Evolutionary conservation across 2,888 invertebrate species (phyloP).

Genomic region (Laspeyria flexula): DNA sequence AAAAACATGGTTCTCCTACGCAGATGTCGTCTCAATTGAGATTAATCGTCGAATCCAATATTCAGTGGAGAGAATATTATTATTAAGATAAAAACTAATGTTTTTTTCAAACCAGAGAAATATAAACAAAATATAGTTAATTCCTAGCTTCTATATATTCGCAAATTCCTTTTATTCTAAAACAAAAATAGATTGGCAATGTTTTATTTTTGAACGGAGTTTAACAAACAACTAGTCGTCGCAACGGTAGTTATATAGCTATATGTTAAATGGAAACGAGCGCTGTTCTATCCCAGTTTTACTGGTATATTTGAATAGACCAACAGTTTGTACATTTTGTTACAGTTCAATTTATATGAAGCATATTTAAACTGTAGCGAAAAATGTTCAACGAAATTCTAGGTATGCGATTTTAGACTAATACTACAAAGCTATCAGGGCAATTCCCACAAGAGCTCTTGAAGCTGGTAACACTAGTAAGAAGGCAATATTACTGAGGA

Average conservation of each 20-base stretch:
- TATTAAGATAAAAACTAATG: too few species aligned
- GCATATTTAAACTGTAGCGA: not conserved
- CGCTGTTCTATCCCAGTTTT: constrained; percentile 2
- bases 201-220: constrained; percentile 2
- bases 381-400: constrained; percentile 5
- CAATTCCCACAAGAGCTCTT: too few species aligned
- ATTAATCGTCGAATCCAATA: too few species aligned
- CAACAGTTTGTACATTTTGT: constrained; percentile 3
- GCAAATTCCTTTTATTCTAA: constrained; percentile 2
- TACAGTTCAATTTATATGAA: constrained; percentile 2
- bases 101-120: too few species aligned
- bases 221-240: constrained; percentile 5
- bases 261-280: constrained; percentile 3
- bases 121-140: not conserved
- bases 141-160: not conserved
- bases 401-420: not conserved
- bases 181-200: not conserved
- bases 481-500: too few species aligned
- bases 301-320: constrained; percentile 1
- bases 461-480: too few species aligned
- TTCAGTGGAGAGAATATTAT: too few species aligned
- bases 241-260: constrained; percentile 1
- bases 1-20: too few species aligned
- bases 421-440: too few species aligned
- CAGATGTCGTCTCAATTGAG: too few species aligned